Percentiles rank a stretch among this genome's conserved stretches.
Evolutionary conservation across 2,797 vertebrate species (phyloP).

Genomic region (Scarus forsteni): DNA sequence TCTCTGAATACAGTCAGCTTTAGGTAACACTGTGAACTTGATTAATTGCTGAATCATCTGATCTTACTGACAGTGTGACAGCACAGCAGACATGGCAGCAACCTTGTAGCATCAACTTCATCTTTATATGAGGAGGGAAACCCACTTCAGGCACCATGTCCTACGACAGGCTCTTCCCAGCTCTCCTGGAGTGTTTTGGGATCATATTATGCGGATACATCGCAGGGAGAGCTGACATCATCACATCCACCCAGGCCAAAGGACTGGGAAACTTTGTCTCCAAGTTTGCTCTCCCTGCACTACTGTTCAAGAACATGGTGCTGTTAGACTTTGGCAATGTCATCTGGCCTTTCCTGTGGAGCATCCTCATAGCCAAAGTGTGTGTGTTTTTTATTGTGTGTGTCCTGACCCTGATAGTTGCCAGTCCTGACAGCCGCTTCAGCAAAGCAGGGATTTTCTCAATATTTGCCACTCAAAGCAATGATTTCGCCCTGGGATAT

Average conservation of each 20-base stretch:
- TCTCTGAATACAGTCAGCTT: neutral
- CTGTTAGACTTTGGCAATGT: slow-evolving; percentile 93
- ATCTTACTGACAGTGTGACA: slow-evolving; percentile 2
- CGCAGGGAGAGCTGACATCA: slow-evolving; percentile 92
- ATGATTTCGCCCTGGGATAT: slow-evolving; percentile 98
- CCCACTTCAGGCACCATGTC: slow-evolving; percentile 85
- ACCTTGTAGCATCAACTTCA: slow-evolving; percentile 50
- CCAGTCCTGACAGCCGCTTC: slow-evolving; percentile 89
- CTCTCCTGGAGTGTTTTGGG: slow-evolving; percentile 96
- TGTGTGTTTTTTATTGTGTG: slow-evolving; percentile 92
- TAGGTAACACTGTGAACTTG: neutral
- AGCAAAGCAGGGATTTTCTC: slow-evolving; percentile 96
- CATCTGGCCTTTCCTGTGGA: slow-evolving; percentile 96
- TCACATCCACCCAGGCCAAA: slow-evolving; percentile 94
- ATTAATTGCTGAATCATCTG: neutral
- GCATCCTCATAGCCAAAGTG: slow-evolving; percentile 94
- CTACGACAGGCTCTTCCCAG: slow-evolving; percentile 94
- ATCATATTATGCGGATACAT: slow-evolving; percentile 97
- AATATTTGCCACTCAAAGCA: slow-evolving; percentile 99
- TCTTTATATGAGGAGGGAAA: slow-evolving; percentile 42
- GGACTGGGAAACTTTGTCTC: slow-evolving; percentile 97
- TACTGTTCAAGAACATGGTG: slow-evolving; percentile 99
- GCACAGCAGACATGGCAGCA: slow-evolving; percentile 11
- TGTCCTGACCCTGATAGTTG: slow-evolving; percentile 90
- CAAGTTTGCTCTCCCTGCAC: slow-evolving; percentile 96